Evolutionary conservation across 2,888 invertebrate genomes (phyloP), one percentile per base, ranked within the genome.

Genomic region (Tenthredo mesomela): DNA sequence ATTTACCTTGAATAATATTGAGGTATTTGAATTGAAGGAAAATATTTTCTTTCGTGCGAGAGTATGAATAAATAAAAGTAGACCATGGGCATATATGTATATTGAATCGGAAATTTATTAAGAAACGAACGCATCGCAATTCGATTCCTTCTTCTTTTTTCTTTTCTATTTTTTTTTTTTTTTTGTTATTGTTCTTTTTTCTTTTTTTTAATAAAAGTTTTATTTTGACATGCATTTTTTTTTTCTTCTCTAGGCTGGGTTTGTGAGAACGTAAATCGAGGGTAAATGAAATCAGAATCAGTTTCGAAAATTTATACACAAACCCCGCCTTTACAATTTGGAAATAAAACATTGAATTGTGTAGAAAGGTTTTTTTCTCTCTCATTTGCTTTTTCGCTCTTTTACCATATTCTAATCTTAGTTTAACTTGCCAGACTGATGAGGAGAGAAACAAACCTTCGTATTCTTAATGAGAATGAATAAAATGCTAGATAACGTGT

Each of bases 61-160:
- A 18, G 40, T 80, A 80, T 58, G 61, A 58, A 80, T 43, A 29
- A 82, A 82, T 40, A 25, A 21, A 82, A 29, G 67, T 82, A 67
- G 67, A 47, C 65, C 18, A 29, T 67, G 21, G 40, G 18, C n/a
- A n/a, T 71, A 10, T 67, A 71, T 50, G 29, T 87, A 33, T 86
- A 88, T 86, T 89, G 89, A 90, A 87, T 87, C 88, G 87, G 87
- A 90, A 89, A 87, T 89, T 90, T 88, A 89, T 90, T 90, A 86
- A 88, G 88, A 86, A 88, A 87, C 86, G 85, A 88, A 87, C 86
- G 83, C 84, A 86, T 78, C 84, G 85, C 86, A 86, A 84, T 86
- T 87, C 84, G 75, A 85, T 89, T 88, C 88, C 85, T 86, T 25
- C 29, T 9, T 12, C 50, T 0, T 54, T 54, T 54, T 54, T 54